Base-by-base conservation (phyloP, 2,888 invertebrate genomes). In the Cephus nigrinus region DNA sequence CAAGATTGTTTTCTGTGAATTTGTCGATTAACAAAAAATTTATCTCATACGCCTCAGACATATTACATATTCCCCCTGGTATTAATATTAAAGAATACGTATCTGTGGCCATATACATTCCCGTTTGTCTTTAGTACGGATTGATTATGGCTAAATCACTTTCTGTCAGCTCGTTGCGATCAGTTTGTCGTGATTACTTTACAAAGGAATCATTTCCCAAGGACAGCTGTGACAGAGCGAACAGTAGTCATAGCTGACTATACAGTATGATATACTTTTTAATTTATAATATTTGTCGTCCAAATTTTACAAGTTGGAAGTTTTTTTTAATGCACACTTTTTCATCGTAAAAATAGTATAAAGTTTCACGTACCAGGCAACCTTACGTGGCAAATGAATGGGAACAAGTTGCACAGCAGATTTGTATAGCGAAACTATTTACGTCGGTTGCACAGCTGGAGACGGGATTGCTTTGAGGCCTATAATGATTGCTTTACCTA, bases 381-480 rank as follows among this genome's bases (percentile, higher is more conserved):
- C 55, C 23, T 55, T 55, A 55, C 23, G 55, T 55, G 55, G 55
- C 9, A 23, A 55, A 55, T 55, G 9, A 55, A 23, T 55, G 55
- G 55, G 23, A 55, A 55, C 55, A 55, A 55, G 23, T 55, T 23
- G 32, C 71, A 33, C 71, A 12, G 12, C 71, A 11, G 71, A 71
- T 71, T 33, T 33, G 11, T 71, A 33, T 23, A 55, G 32, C 31
- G 71, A 71, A 71, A 33, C 31, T 33, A 33, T 71, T 71, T 33
- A 33, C 30, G 33, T 71, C 71, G 31, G 32, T 71, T 33, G 71
- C 71, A 33, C 71, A 32, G 71, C 31, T 71, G 71, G 71, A 71
- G 71, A 71, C 71, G 71, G 71, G 33, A 71, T 71, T 71, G 31
- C 31, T 71, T 71, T 71, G 71, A 71, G 12, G 31, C 71, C 71